A percentile compares a stretch with the other conserved stretches of the same genome.
phyloP scores from a whole-genome alignment of 1,140 invertebrate genomes.

The Cydia strobilella region DNA sequence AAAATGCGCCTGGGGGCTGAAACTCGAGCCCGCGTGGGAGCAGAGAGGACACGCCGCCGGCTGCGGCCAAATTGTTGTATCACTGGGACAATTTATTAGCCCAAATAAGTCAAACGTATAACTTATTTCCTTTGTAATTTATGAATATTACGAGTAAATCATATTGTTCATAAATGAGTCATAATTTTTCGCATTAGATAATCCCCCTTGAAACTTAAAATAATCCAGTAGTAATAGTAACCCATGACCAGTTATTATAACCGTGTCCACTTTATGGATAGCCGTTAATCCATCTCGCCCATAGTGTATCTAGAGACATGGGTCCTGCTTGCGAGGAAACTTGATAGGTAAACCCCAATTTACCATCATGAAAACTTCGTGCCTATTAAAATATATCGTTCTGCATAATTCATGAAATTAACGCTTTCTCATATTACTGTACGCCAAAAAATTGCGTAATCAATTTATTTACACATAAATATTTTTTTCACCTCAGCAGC shows the following conservation, averaged over 20 bases:
- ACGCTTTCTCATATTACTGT: too few relatives aligned
- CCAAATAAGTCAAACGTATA: constrained; percentile 47
- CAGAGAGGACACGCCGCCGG: constrained; percentile 57
- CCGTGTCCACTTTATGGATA: constrained; percentile 10
- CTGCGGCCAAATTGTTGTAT: constrained; percentile 50
- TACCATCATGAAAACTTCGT: too few relatives aligned
- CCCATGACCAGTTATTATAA: background rate
- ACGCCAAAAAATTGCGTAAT: background rate
- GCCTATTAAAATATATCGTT: too few relatives aligned
- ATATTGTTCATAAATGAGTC: background rate
- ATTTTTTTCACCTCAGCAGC: too few relatives aligned
- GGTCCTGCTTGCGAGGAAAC: constrained; percentile 12
- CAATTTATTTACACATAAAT: too few relatives aligned
- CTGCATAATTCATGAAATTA: background rate
- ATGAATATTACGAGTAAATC: background rate
- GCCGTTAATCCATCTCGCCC: background rate
- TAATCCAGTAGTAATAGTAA: background rate
- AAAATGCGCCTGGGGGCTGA: constrained; percentile 74
- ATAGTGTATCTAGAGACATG: background rate
- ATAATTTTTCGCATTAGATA: background rate
- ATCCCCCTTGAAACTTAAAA: background rate
- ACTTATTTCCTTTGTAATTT: constrained; percentile 63
- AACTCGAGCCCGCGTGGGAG: constrained; percentile 69
- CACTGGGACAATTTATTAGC: constrained; percentile 59
- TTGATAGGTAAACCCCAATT: background rate